A percentile compares a stretch with the other conserved stretches of the same genome.
phyloP scores from a whole-genome alignment of 2,797 vertebrate species.

The Sebastes steindachneri region DNA sequence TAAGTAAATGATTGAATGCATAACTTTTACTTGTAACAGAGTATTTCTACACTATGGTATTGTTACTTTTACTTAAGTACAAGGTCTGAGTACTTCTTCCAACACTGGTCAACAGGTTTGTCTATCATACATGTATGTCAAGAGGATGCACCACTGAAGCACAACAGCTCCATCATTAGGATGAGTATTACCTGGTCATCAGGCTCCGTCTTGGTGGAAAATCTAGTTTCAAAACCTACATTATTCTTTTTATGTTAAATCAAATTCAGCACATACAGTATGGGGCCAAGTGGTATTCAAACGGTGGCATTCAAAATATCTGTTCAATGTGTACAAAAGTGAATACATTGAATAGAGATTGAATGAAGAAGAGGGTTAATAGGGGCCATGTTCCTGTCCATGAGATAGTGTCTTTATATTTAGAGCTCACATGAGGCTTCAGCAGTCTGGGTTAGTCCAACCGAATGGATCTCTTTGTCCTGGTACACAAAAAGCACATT shows the following conservation, averaged over 20 bases:
- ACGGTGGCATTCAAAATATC: neutral
- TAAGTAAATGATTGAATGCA: no score
- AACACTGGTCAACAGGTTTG: neutral
- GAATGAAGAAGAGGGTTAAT: neutral
- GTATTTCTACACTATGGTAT: no score
- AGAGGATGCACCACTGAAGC: neutral
- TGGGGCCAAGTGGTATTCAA: no score
- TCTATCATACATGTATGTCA: no score
- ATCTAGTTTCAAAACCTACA: neutral
- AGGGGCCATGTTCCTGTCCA: neutral
- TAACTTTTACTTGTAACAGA: no score
- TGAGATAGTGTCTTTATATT: neutral
- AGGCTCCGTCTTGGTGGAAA: neutral
- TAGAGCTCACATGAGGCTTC: neutral
- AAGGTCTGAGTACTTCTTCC: no score
- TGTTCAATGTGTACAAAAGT: neutral
- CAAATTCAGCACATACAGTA: neutral
- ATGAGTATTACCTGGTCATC: neutral
- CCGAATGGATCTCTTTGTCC: neutral
- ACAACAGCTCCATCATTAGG: neutral
- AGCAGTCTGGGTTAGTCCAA: neutral
- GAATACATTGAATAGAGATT: neutral
- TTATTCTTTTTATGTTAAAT: neutral
- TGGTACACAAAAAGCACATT: neutral
- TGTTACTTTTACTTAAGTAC: no score